Evolutionary conservation across 2,113 vertebrate species (phyloP).

Genomic region (Mugil cephalus): DNA sequence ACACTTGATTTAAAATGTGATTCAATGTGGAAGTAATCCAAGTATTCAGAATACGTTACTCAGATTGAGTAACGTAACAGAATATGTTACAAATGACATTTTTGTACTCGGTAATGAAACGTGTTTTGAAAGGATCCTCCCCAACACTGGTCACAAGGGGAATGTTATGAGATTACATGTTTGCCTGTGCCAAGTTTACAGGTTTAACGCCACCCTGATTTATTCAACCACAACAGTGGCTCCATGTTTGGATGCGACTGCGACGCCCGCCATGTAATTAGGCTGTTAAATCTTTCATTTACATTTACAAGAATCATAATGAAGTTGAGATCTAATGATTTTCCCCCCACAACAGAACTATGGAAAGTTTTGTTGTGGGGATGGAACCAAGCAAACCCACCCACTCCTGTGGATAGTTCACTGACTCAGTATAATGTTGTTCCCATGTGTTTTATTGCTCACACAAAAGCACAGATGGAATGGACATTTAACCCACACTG

Average conservation of each 20-base stretch:
- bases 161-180: conserved; percentile 44
- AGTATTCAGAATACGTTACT: too few relatives aligned
- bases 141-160: conserved; percentile 28
- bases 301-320: conserved; percentile 66
- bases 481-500: conserved; percentile 27
- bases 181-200: conserved; percentile 54
- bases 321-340: conserved; percentile 58
- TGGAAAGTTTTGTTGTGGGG: conserved; percentile 57
- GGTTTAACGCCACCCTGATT: conserved; percentile 36
- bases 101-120: too few relatives aligned
- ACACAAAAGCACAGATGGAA: conserved; percentile 42
- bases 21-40: too few relatives aligned
- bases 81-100: too few relatives aligned
- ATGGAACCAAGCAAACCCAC: conserved; percentile 50
- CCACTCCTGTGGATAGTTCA: conserved; percentile 55
- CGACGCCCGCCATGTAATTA: conserved; percentile 47
- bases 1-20: too few relatives aligned
- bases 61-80: too few relatives aligned
- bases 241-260: conserved; percentile 43
- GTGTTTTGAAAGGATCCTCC: too few relatives aligned
- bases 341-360: conserved; percentile 48
- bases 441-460: conserved; percentile 54
- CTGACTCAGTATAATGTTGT: conserved; percentile 52
- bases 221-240: conserved; percentile 47
- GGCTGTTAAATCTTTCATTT: conserved; percentile 65